Base-by-base conservation (phyloP, 2,797 vertebrate species). In the Sternotherus odoratus region DNA sequence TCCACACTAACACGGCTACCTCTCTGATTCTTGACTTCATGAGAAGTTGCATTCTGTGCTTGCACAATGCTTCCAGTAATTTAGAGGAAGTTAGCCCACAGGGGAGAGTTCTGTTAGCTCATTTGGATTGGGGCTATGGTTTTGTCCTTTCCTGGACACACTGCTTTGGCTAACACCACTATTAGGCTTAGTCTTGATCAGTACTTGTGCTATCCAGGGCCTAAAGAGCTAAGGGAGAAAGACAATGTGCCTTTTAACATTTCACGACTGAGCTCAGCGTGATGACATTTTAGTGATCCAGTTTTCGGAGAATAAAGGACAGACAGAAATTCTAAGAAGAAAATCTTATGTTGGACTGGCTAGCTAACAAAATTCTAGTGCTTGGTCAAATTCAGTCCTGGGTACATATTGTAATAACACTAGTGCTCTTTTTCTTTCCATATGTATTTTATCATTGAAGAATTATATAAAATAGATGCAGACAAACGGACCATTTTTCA, bases 81-180 rank as follows among this genome's bases (percentile, higher is more conserved):
- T 88, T 85, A 91, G 95, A 92, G 92, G 53, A 82, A 95, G 93
- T 91, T 24, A 23, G 79, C 48, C 7, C 93, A 89, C 92, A 92
- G 90, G 87, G 66, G n/a, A 36, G 36, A 72, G 5, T 21, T 72
- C 36, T 39, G 10, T 39, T 39, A 39, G 36, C 11, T 19, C 12
- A 39, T 72, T 21, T 72, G 36, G 19, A 23, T 39, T 72, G 57
- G 57, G 15, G 30, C 30, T 60, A 60, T 60, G 30, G 57, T 30
- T 60, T 60, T 60, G 56, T 33, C 30, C 30, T 60, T 30, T 60
- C 28, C 15, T 15, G 30, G 30, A 80, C 30, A 26, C 8, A 36
- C 5, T 85, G 77, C 36, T 49, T 89, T 90, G 81, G 48, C 74
- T 87, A 8, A 63, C 50, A 60, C 0, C 0, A 28, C 50, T 75